Percentiles rank a stretch among this genome's conserved stretches.
Evolutionary conservation across 2,888 invertebrate species (phyloP).

Genomic region (Volucella zonaria): DNA sequence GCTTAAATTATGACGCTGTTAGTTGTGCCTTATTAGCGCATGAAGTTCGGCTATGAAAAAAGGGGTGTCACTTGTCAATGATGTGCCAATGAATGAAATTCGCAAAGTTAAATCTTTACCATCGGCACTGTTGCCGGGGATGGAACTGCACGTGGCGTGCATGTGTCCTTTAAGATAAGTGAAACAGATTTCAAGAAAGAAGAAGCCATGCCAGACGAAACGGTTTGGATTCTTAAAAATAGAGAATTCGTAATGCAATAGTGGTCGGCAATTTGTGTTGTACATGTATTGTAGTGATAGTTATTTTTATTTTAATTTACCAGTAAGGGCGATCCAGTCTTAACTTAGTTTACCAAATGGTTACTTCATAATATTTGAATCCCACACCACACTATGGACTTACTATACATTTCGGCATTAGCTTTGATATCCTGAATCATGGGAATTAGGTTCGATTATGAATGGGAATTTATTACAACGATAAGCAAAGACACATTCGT

Average conservation of each 20-base stretch:
- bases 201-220: conserved; percentile 7
- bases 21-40: conserved; percentile 53
- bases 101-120: conserved; percentile 40
- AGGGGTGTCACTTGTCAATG: background rate
- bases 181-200: background rate
- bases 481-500: background rate
- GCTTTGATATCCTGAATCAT: too few relatives aligned
- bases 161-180: conserved; percentile 10
- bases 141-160: conserved; percentile 48
- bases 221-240: background rate
- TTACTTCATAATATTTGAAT: too few relatives aligned
- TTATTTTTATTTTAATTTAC: too few relatives aligned
- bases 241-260: too few relatives aligned
- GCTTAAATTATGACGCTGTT: conserved; percentile 54
- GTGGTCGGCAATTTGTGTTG: too few relatives aligned
- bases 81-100: conserved; percentile 42
- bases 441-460: too few relatives aligned
- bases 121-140: conserved; percentile 57
- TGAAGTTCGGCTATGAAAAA: background rate
- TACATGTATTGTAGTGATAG: too few relatives aligned
- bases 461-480: too few relatives aligned
- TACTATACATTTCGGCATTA: too few relatives aligned
- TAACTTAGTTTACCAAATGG: too few relatives aligned
- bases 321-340: too few relatives aligned
- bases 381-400: too few relatives aligned